Evolutionary conservation across 2,888 invertebrate genomes (phyloP).

Genomic region (Ormia ochracea): DNA sequence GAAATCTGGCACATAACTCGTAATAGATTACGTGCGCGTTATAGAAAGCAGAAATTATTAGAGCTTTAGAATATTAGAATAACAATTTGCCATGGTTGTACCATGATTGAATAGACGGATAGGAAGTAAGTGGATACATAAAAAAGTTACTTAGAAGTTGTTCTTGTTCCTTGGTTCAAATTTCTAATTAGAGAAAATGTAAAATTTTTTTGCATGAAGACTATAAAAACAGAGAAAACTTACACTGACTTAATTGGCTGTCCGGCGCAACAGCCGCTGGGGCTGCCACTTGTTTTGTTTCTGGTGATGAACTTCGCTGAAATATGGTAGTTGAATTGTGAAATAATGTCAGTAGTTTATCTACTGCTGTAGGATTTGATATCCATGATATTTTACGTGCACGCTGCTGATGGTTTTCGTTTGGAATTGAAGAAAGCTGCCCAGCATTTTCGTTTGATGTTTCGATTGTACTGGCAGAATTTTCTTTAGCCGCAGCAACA

Average conservation of each 20-base stretch:
- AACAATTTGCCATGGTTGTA: no score
- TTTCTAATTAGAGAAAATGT: no score
- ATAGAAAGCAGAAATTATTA: no score
- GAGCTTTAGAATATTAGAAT: no score
- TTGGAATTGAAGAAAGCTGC: neutral
- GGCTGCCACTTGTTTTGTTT: slow-evolving; percentile 64
- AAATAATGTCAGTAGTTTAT: slow-evolving; percentile 82
- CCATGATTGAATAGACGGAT: no score
- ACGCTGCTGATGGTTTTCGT: slow-evolving; percentile 66
- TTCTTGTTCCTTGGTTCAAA: no score
- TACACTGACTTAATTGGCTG: slow-evolving; percentile 51
- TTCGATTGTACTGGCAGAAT: slow-evolving; percentile 9
- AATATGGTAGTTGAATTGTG: slow-evolving; percentile 82
- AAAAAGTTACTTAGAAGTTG: no score
- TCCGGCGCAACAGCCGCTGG: slow-evolving; percentile 60
- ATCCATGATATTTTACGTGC: slow-evolving; percentile 82
- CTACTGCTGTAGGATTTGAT: slow-evolving; percentile 81
- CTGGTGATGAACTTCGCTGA: slow-evolving; percentile 77
- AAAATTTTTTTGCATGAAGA: no score
- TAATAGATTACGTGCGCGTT: no score
- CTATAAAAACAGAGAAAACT: slow-evolving; percentile 42
- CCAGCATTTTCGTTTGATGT: slow-evolving; percentile 23
- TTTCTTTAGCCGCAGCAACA: slow-evolving; percentile 35
- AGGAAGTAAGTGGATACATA: no score
- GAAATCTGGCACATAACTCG: no score